These are phyloP conservation scores for Ryuthela nishihirai DNA, from an alignment of 2,888 invertebrate species.

Conservation along the genomic window DNA sequence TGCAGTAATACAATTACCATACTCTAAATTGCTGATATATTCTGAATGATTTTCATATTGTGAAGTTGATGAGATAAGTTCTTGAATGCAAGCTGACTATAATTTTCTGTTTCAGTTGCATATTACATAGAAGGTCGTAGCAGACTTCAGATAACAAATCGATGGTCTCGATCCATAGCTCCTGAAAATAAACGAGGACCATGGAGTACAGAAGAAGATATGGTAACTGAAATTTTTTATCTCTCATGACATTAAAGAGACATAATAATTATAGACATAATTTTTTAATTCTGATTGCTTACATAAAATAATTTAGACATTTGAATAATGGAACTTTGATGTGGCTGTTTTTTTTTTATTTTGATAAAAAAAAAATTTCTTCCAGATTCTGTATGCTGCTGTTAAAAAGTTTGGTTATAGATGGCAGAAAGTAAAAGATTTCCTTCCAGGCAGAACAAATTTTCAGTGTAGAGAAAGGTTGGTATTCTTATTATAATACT, in stretches of 20 bases:
- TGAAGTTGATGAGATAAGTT: too few relatives aligned
- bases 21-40: too few relatives aligned
- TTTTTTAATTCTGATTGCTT: too few relatives aligned
- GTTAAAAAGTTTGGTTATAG: constrained; percentile 16
- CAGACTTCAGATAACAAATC: constrained; percentile 64
- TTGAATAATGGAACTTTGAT: too few relatives aligned
- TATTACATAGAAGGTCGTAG: constrained; percentile 61
- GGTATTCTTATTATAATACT: constrained; percentile 18
- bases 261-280: too few relatives aligned
- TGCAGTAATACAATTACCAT: too few relatives aligned
- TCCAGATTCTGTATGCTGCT: constrained; percentile 36
- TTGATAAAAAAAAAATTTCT: too few relatives aligned
- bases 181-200: background rate
- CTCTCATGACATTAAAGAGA: background rate
- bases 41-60: too few relatives aligned
- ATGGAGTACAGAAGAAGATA: constrained; percentile 19
- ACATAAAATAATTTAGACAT: too few relatives aligned
- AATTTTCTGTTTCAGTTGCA: constrained; percentile 52
- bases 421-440: constrained; percentile 35
- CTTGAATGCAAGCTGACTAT: too few relatives aligned
- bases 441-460: constrained; percentile 33
- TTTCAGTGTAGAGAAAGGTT: constrained; percentile 39
- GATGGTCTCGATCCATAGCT: constrained; percentile 49
- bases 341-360: too few relatives aligned
- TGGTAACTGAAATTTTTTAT: constrained; percentile 4